These are phyloP conservation scores for Myripristis jacobus DNA, from an alignment of 2,797 vertebrate genomes.

Conservation along the genomic window DNA sequence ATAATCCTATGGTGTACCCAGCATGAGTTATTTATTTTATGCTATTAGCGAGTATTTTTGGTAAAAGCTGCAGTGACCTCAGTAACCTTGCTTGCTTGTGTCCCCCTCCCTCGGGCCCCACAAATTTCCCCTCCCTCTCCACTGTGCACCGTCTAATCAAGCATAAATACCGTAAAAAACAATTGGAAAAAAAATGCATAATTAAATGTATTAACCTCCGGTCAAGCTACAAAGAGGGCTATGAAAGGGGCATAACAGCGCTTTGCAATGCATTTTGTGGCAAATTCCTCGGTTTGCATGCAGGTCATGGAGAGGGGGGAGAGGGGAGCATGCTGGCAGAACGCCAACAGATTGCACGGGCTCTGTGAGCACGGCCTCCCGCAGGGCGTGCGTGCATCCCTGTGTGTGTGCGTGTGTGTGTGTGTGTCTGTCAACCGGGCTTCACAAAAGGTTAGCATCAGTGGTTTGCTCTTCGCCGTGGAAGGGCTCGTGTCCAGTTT, in stretches of 20 bases:
- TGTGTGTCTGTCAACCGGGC: conserved; percentile 38
- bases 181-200: too few relatives aligned
- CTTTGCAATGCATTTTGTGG: conserved; percentile 16
- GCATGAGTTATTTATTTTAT: too few relatives aligned
- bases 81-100: too few relatives aligned
- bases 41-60: too few relatives aligned
- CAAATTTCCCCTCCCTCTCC: too few relatives aligned
- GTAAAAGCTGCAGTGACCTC: too few relatives aligned
- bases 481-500: conserved; percentile 41
- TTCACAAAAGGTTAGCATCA: conserved; percentile 72
- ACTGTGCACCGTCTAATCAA: too few relatives aligned
- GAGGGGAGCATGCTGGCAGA: conserved; percentile 37
- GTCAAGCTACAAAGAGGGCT: too few relatives aligned
- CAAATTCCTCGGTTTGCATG: conserved; percentile 38
- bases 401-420: conserved; percentile 10
- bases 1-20: too few relatives aligned
- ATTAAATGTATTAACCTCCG: not conserved
- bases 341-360: conserved; percentile 63
- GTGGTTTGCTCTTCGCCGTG: conserved; percentile 49
- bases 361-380: conserved; percentile 43
- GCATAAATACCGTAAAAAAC: too few relatives aligned
- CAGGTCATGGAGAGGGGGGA: conserved; percentile 39
- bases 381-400: conserved; percentile 24
- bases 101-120: too few relatives aligned
- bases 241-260: not conserved